Evolutionary conservation across 2,797 vertebrate genomes (phyloP).

Genomic region (Chiroxiphia lanceolata): DNA sequence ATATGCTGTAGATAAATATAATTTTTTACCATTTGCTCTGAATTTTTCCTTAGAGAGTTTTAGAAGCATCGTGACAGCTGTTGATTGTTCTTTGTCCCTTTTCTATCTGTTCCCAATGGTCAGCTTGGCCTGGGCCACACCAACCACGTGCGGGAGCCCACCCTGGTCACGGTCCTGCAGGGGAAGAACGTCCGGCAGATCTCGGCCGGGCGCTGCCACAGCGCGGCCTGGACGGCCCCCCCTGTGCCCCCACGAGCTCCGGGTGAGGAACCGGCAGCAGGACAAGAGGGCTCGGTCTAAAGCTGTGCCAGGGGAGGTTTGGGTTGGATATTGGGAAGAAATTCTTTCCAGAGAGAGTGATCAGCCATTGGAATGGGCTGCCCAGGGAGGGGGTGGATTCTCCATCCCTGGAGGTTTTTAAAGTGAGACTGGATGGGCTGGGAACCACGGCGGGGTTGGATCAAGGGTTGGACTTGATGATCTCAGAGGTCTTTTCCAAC

Average conservation of each 20-base stretch:
- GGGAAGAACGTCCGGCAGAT: constrained; percentile 82
- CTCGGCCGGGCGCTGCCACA: constrained; percentile 84
- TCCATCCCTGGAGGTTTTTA: too few relatives aligned
- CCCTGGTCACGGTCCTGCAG: constrained; percentile 77
- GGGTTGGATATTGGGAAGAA: too few relatives aligned
- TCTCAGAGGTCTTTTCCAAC: too few relatives aligned
- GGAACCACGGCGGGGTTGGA: too few relatives aligned
- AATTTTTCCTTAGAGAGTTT: neutral
- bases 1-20: rapidly evolving
- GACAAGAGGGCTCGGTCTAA: too few relatives aligned
- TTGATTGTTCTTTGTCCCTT: neutral
- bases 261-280: constrained; percentile 51
- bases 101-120: neutral
- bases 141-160: constrained; percentile 83
- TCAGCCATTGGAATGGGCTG: too few relatives aligned
- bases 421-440: too few relatives aligned
- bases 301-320: too few relatives aligned
- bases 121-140: constrained; percentile 85
- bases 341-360: too few relatives aligned
- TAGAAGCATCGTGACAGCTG: neutral
- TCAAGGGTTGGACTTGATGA: too few relatives aligned
- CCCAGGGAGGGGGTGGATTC: too few relatives aligned
- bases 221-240: constrained; percentile 81
- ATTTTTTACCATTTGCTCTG: neutral
- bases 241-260: constrained; percentile 82